Base-by-base conservation (phyloP, 2,113 vertebrate species). In the Sceloporus undulatus region DNA sequence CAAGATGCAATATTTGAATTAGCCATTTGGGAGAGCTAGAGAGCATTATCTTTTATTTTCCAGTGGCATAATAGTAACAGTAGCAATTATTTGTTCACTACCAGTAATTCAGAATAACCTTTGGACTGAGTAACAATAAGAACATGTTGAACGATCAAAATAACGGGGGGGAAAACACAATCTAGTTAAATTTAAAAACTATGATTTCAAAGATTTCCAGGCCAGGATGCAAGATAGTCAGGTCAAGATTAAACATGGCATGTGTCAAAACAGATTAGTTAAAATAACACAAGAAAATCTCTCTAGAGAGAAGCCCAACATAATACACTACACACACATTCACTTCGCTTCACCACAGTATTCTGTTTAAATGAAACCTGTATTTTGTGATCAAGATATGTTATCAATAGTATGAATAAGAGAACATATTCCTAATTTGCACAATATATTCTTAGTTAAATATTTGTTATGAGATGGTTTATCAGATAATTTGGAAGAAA, bases 361-460 rank as follows among this genome's bases (percentile, higher is more conserved):
- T 56, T 75, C 52, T 85, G 23, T 23, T 75, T 19, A 21, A 62
- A 75, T 14, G 2, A 77, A 76, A 5, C 8, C 56, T 14, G 40
- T 29, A 18, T 74, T 76, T 25, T 54, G 56, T 48, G 74, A 9
- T 48, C 18, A 84, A 23, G 18, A 27, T 38, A 34, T 1, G 56
- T 73, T 73, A 74, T 14, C 23, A 25, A 42, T 23, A 66, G 25
- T n/a, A 66, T 19, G 18, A n/a, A 68, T 11, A 66, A 13, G 27
- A 78, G 18, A 9, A 78, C 25, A 9, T 66, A 19, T 13, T 40
- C 40, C 9, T 23, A 27, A 3, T 78, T 27, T 34, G 27, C 27
- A 78, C 29, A 83, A 88, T 83, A 82, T 21, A 78, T 38, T 70
- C 18, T 11, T 34, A 42, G 59, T 27, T 34, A 85, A 59, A 76